A percentile compares a stretch with the other conserved stretches of the same genome.
Evolutionary conservation across 2,797 vertebrate species (phyloP).

Genomic region (Enteromius afrohamiltoni): DNA sequence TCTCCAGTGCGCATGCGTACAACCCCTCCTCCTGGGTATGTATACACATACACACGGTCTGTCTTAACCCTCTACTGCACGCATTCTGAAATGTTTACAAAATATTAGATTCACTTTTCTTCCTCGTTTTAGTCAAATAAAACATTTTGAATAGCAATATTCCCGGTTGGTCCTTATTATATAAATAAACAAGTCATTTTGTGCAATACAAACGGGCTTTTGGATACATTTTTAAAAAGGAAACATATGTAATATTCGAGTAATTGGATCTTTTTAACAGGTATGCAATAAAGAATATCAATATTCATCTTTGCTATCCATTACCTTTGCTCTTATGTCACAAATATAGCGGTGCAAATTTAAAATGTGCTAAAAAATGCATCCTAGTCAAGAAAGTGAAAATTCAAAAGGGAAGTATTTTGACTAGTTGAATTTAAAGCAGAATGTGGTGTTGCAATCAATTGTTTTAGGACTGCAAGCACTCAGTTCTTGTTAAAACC

Average conservation of each 20-base stretch:
- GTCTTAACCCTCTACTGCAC: conserved; percentile 28
- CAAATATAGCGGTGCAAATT: neutral
- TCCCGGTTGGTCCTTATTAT: neutral
- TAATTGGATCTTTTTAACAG: neutral
- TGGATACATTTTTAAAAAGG: neutral
- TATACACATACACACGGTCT: conserved; percentile 6
- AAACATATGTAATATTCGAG: no score
- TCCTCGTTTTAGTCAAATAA: neutral
- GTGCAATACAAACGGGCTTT: neutral
- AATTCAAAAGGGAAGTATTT: neutral
- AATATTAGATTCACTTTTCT: neutral
- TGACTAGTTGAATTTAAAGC: neutral
- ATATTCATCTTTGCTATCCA: neutral
- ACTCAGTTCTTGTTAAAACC: neutral
- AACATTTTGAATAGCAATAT: neutral
- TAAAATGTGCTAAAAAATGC: conserved; percentile 17
- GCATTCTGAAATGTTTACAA: neutral
- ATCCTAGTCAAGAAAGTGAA: neutral
- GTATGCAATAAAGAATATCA: neutral
- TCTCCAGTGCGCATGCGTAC: conserved; percentile 72
- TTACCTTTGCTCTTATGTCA: neutral
- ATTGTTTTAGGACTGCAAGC: conserved; percentile 13
- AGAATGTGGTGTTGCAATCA: neutral
- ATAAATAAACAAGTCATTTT: neutral
- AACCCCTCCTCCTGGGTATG: conserved; percentile 55